Evolutionary conservation across 2,888 invertebrate genomes (phyloP).

Genomic region (Myopa testacea): DNA sequence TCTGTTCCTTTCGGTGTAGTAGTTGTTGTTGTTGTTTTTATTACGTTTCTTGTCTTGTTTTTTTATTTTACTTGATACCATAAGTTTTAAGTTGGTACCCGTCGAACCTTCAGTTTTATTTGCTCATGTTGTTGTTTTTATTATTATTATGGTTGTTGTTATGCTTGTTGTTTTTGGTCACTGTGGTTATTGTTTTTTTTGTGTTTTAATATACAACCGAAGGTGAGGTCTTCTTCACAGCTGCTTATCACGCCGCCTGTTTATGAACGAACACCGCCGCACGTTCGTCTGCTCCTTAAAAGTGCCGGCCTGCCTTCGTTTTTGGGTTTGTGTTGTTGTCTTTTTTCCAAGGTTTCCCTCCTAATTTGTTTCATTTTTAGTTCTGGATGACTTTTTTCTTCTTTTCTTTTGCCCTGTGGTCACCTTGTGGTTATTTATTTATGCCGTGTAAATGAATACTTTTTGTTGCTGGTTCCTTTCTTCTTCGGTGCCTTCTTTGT

Average conservation of each 20-base stretch:
- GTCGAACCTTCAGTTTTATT: conserved; percentile 37
- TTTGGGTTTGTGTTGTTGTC: not conserved
- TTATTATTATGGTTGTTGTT: conserved; percentile 46
- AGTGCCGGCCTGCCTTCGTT: not conserved
- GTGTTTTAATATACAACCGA: conserved; percentile 12
- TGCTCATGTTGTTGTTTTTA: conserved; percentile 46
- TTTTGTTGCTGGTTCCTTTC: conserved; percentile 8
- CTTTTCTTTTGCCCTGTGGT: not conserved
- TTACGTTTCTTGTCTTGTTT: conserved; percentile 4
- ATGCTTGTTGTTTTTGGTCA: not conserved
- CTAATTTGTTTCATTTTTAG: not conserved
- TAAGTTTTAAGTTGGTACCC: conserved; percentile 31
- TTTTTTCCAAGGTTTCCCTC: conserved; percentile 35
- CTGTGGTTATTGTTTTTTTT: not conserved
- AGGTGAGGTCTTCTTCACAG: conserved; percentile 38
- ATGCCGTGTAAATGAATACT: not conserved
- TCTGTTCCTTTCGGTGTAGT: conserved; percentile 16
- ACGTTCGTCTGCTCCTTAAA: not conserved
- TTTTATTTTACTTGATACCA: not conserved
- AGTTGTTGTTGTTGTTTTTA: not conserved
- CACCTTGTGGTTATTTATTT: not conserved
- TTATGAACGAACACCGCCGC: conserved; percentile 7
- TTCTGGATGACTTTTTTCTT: not conserved
- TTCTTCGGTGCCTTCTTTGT: not conserved
- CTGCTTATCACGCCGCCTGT: conserved; percentile 30